These are phyloP conservation scores for Plutella xylostella DNA, from an alignment of 2,888 invertebrate species.

Conservation along the genomic window DNA sequence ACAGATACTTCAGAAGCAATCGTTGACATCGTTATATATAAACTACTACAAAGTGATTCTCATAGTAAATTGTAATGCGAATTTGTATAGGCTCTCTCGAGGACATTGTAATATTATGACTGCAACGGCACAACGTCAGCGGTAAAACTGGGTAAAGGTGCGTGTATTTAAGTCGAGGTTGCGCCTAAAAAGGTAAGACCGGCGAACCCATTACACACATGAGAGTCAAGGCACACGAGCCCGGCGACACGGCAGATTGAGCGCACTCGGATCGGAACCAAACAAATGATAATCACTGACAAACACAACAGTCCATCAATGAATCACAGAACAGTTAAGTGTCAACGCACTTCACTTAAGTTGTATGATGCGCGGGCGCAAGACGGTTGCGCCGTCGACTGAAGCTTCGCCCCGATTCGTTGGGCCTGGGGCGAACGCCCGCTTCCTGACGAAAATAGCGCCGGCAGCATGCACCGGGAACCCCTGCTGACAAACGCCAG, in stretches of 20 bases:
- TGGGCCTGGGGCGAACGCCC: conserved; percentile 49
- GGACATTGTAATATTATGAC: conserved; percentile 68
- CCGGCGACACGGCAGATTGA: conserved; percentile 33
- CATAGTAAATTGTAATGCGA: conserved; percentile 76
- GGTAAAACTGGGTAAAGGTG: conserved; percentile 56
- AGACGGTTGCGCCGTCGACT: conserved; percentile 45
- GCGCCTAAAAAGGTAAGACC: conserved; percentile 57
- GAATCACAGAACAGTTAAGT: conserved; percentile 64
- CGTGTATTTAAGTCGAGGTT: conserved; percentile 52
- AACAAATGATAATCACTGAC: conserved; percentile 34
- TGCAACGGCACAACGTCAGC: conserved; percentile 38
- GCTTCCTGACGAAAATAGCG: conserved; percentile 58
- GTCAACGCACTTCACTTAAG: conserved; percentile 65
- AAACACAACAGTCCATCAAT: conserved; percentile 47
- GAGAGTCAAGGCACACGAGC: conserved; percentile 59
- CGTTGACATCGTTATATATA: conserved; percentile 56
- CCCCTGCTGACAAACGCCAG: conserved; percentile 54
- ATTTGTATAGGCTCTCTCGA: conserved; percentile 74
- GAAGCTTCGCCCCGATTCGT: conserved; percentile 44
- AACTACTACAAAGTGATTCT: conserved; percentile 73
- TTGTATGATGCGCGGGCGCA: conserved; percentile 34
- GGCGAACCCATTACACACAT: conserved; percentile 45
- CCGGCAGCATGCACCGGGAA: conserved; percentile 57
- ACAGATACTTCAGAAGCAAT: background rate
- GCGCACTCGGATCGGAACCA: conserved; percentile 54